Base-by-base conservation (phyloP, 1,140 invertebrate genomes). In the Drosophila miranda region DNA sequence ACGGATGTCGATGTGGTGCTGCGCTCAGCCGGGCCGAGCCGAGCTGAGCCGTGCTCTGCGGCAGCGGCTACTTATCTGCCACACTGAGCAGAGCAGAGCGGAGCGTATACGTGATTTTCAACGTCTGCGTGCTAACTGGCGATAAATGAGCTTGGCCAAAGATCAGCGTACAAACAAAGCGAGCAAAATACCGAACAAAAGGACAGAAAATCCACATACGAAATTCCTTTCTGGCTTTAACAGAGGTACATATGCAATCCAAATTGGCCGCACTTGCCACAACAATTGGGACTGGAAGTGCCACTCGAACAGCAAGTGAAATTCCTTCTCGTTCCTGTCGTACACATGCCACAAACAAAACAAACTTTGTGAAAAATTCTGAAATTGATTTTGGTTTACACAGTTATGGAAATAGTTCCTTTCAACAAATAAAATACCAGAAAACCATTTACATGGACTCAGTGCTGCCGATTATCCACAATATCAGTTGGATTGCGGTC, bases 21-120 rank as follows among this genome's bases (percentile, higher is more conserved):
- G 46, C 34, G n/a, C 21, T 59, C 23, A 0, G 34, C 11, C 34
- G 9, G 13, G 11, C 34, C 34, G 8, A 38, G 8, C 41, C 34
- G 11, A 38, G 34, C 34, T 4, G 11, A 13, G 11, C 11, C 43
- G 44, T 26, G 23, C 41, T 21, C 16, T 41, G 44, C 52, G 38
- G 6, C 38, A 9, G 30, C 63, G 45, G 58, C 77, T 63, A 71
- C 64, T 83, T 86, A 67, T 77, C 82, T 81, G 60, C 34, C 82
- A 74, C 57, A 77, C 60, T 63, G 8, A 34, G 9, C 30, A 3
- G 8, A 34, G 9, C 30, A 3, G 34, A 38, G 1, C 11, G 11
- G 73, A 60, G 77, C 77, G 73, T 86, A 84, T 84, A 84, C 81
- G 81, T 84, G 80, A 84, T 84, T 77, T 84, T 86, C 45, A 23